Evolutionary conservation across 2,797 vertebrate genomes (phyloP).

Genomic region (Falco peregrinus): DNA sequence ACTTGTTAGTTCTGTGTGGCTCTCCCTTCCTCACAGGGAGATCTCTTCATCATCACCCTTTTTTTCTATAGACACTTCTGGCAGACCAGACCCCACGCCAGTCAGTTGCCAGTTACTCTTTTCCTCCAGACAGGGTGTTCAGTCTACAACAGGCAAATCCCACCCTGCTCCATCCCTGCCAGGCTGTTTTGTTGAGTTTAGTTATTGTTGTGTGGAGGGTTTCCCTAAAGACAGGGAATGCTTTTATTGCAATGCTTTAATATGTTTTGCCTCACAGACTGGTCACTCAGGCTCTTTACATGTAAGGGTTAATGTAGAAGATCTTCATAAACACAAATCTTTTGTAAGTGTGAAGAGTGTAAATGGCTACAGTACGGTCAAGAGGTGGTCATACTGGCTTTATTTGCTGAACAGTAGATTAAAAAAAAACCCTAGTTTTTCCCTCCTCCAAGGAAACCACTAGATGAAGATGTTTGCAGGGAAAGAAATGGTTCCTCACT

Average conservation of each 20-base stretch:
- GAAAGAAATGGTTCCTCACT: background rate
- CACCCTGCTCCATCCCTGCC: background rate
- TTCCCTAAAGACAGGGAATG: background rate
- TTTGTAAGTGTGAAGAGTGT: background rate
- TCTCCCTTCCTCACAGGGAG: background rate
- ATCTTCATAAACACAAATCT: background rate
- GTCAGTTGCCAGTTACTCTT: background rate
- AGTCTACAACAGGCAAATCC: background rate
- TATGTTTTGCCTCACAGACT: background rate
- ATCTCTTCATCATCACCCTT: background rate
- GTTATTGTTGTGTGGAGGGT: background rate
- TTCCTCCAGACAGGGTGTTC: background rate
- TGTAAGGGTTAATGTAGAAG: background rate
- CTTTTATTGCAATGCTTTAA: background rate
- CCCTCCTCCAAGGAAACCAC: background rate
- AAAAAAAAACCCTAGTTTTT: background rate
- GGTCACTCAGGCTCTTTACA: background rate
- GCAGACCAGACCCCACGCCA: background rate
- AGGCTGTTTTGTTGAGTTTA: background rate
- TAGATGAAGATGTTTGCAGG: background rate
- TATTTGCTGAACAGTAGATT: background rate
- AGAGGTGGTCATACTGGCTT: background rate
- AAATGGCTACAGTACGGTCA: background rate
- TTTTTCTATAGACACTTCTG: background rate
- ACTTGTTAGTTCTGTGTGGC: accelerated